Conservation (phyloP, 1,140 invertebrate genomes). For the Bombus affinis region DNA sequence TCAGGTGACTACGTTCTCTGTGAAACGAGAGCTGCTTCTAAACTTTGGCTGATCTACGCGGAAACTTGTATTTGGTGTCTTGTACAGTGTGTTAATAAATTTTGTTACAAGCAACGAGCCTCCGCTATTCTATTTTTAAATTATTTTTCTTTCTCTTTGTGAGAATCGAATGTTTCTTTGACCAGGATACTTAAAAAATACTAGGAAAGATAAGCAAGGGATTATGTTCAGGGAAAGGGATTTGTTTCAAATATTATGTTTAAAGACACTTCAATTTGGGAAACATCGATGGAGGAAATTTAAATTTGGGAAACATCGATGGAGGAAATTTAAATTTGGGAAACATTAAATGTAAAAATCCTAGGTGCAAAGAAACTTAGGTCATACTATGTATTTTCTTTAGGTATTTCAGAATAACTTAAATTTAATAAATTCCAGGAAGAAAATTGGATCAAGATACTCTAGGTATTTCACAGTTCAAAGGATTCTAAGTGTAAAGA, state of each 20-base stretch:
- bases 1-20: constrained; percentile 68
- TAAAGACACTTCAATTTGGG: too few relatives aligned
- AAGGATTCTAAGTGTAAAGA: background rate
- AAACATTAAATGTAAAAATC: background rate
- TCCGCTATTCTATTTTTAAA: background rate
- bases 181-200: too few relatives aligned
- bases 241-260: too few relatives aligned
- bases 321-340: background rate
- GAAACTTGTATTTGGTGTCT: background rate
- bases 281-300: background rate
- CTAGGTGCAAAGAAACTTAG: background rate
- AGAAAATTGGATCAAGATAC: background rate
- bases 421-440: too few relatives aligned
- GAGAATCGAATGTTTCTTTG: background rate
- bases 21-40: too few relatives aligned
- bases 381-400: background rate
- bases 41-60: background rate
- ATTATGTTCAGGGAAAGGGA: too few relatives aligned
- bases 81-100: background rate
- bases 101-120: background rate
- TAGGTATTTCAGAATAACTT: background rate
- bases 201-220: too few relatives aligned
- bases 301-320: background rate
- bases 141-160: background rate
- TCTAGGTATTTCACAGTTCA: background rate